These are phyloP conservation scores for Liparis tanakae DNA, from an alignment of 2,797 vertebrate genomes.

Conservation along the genomic window DNA sequence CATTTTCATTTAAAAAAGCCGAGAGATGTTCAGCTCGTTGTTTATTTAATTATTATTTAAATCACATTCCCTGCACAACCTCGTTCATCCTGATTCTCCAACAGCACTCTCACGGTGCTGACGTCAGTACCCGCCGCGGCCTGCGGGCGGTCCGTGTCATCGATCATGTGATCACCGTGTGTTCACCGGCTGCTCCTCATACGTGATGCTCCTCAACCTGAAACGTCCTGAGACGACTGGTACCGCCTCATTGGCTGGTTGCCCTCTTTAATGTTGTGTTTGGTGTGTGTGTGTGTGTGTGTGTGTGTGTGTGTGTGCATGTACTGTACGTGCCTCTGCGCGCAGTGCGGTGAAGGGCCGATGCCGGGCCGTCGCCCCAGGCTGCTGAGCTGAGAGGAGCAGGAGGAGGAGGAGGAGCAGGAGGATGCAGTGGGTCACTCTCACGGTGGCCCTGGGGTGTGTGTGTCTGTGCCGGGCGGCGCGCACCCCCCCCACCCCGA, in stretches of 20 bases:
- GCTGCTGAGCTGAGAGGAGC: constrained; percentile 79
- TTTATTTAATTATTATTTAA: constrained; percentile 18
- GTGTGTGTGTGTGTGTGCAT: constrained; percentile 25
- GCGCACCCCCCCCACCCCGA: constrained; percentile 76
- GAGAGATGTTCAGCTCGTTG: constrained; percentile 40
- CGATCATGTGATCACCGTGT: too few relatives aligned
- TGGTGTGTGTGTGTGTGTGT: constrained; percentile 20
- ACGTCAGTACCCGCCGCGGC: too few relatives aligned
- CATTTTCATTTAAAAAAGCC: constrained; percentile 48
- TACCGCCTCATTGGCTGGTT: constrained; percentile 51
- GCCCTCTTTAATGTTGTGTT: constrained; percentile 45
- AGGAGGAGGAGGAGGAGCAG: constrained; percentile 77
- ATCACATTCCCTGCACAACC: constrained; percentile 2
- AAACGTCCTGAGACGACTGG: constrained; percentile 70
- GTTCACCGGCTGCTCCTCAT: too few relatives aligned
- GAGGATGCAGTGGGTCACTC: constrained; percentile 85
- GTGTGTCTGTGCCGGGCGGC: constrained; percentile 71
- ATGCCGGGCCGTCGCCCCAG: constrained; percentile 77
- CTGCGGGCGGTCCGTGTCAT: too few relatives aligned
- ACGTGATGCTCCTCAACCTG: constrained; percentile 19
- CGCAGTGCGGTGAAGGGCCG: constrained; percentile 80
- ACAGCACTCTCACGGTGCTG: too few relatives aligned
- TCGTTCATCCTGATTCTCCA: too few relatives aligned
- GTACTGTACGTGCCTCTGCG: neutral
- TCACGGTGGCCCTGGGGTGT: constrained; percentile 79